A percentile compares a stretch with the other conserved stretches of the same genome.
Evolutionary conservation across 2,888 invertebrate genomes (phyloP).

Genomic region (Elmis aenea): DNA sequence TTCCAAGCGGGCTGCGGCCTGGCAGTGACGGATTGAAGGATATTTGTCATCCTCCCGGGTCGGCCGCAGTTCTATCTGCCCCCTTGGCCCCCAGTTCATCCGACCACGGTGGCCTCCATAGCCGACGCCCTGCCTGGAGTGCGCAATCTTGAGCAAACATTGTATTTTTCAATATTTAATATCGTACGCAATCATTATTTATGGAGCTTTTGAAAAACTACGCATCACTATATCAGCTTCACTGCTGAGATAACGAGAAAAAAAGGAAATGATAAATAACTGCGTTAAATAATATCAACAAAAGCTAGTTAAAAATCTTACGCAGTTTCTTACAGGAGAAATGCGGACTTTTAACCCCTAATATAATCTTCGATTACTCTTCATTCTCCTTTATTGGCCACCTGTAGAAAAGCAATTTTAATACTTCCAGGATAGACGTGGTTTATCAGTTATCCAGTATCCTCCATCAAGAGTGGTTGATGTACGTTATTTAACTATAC

Average conservation of each 20-base stretch:
- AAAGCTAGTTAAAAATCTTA: no score
- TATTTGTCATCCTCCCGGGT: slow-evolving; percentile 64
- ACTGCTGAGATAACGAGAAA: no score
- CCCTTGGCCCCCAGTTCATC: slow-evolving; percentile 33
- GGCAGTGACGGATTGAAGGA: slow-evolving; percentile 66
- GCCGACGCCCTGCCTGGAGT: slow-evolving; percentile 32
- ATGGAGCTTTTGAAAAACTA: no score
- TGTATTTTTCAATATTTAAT: slow-evolving; percentile 41
- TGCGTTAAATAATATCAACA: no score
- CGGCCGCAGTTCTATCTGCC: slow-evolving; percentile 47
- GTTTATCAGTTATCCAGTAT: no score
- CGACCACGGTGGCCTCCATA: slow-evolving; percentile 24
- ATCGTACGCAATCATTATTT: no score
- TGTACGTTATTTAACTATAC: no score
- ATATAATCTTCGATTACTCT: slow-evolving; percentile 17
- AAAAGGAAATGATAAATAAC: no score
- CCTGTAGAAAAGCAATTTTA: slow-evolving; percentile 20
- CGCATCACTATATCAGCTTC: no score
- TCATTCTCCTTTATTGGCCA: slow-evolving; percentile 21
- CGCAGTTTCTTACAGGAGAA: no score
- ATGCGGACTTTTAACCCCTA: slow-evolving; percentile 17
- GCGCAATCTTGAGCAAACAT: slow-evolving; percentile 42
- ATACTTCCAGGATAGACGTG: slow-evolving; percentile 15
- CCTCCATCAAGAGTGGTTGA: no score
- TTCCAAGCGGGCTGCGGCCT: slow-evolving; percentile 48